Conservation (phyloP, 2,888 invertebrate species). For the Frankliniella intonsa region DNA sequence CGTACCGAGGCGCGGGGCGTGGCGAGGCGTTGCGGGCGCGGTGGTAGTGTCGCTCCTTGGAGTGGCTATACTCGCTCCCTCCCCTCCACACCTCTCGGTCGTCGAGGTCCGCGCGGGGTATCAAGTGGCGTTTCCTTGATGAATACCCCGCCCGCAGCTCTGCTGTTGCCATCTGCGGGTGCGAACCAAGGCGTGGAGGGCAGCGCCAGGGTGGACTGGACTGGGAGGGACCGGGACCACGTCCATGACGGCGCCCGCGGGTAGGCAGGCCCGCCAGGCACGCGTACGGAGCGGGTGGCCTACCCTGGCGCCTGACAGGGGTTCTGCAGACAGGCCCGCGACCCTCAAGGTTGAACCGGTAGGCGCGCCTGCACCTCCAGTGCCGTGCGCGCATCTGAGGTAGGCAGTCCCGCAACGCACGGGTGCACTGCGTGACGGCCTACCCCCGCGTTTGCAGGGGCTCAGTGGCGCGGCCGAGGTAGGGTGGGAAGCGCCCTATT, state of each 20-base stretch:
- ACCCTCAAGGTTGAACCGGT: no score
- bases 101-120: background rate
- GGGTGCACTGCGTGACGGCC: background rate
- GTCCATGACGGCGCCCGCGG: no score
- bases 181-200: no score
- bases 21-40: background rate
- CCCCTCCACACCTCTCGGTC: no score
- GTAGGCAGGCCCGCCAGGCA: no score
- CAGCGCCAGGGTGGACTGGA: no score
- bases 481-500: no score
- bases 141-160: background rate
- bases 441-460: background rate
- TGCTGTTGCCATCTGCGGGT: background rate
- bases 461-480: background rate
- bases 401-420: background rate
- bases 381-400: background rate
- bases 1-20: background rate
- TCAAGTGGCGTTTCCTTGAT: constrained; percentile 19
- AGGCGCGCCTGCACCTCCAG: no score
- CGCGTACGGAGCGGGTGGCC: no score
- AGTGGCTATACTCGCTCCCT: background rate
- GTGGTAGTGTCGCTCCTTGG: background rate
- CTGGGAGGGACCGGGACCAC: no score
- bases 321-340: no score
- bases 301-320: no score